Evolutionary conservation across 2,888 invertebrate species (phyloP).

Genomic region (Papilio elwesi): DNA sequence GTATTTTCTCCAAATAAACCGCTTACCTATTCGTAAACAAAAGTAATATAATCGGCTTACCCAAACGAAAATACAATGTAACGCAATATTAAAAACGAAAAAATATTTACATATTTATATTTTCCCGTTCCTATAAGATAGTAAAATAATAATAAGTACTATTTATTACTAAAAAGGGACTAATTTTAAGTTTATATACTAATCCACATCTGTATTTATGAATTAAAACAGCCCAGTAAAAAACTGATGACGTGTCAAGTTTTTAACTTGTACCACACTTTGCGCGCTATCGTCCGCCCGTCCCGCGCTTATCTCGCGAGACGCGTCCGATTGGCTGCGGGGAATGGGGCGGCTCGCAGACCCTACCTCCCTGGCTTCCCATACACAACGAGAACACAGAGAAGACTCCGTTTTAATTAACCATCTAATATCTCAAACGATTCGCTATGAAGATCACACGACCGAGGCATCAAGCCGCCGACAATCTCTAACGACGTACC

Average conservation of each 20-base stretch:
- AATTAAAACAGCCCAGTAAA: neutral
- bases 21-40: no score
- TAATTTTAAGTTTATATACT: no score
- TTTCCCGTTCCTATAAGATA: no score
- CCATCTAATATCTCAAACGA: conserved; percentile 34
- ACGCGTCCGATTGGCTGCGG: conserved; percentile 67
- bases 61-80: no score
- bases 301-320: conserved; percentile 60
- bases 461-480: neutral
- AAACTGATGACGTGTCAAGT: conserved; percentile 36
- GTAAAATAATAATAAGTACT: no score
- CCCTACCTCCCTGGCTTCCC: conserved; percentile 58
- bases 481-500: neutral
- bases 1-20: no score
- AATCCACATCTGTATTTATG: neutral
- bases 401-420: conserved; percentile 38
- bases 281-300: conserved; percentile 49
- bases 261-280: conserved; percentile 42
- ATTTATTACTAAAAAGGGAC: no score
- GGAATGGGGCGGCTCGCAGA: conserved; percentile 70
- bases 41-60: no score
- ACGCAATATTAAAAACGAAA: no score
- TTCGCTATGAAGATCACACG: conserved; percentile 26
- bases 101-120: no score
- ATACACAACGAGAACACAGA: conserved; percentile 32